A percentile compares a stretch with the other conserved stretches of the same genome.
Evolutionary conservation across 2,797 vertebrate species (phyloP).

Genomic region (Sebastes jordani): DNA sequence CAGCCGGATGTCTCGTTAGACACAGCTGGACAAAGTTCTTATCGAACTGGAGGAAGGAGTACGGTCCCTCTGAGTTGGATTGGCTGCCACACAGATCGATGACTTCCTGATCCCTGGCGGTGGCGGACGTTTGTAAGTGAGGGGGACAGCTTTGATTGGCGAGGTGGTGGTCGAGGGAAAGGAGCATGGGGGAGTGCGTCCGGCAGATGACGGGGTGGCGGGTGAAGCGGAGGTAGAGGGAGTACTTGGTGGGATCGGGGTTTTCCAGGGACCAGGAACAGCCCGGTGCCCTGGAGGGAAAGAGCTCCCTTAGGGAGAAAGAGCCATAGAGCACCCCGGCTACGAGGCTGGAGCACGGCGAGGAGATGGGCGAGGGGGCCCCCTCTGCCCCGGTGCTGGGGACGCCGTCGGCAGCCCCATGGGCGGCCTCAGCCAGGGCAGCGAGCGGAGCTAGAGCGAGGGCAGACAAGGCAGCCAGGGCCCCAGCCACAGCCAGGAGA

Average conservation of each 20-base stretch:
- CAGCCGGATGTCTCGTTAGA: conserved; percentile 84
- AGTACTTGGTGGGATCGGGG: conserved; percentile 98
- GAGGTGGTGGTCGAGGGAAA: conserved; percentile 95
- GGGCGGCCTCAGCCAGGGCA: conserved; percentile 69
- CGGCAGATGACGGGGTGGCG: conserved; percentile 91
- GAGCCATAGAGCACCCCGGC: conserved; percentile 97
- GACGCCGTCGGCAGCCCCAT: conserved; percentile 62
- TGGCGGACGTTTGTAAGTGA: conserved; percentile 57
- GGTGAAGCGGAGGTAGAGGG: conserved; percentile 96
- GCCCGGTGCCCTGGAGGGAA: conserved; percentile 90
- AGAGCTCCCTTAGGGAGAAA: conserved; percentile 98
- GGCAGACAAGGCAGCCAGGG: conserved; percentile 80
- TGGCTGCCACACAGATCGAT: conserved; percentile 86
- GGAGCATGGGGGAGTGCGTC: conserved; percentile 92
- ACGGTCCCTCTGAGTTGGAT: conserved; percentile 72
- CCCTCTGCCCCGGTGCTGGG: conserved; percentile 65
- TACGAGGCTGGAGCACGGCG: conserved; percentile 94
- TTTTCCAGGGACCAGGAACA: conserved; percentile 99
- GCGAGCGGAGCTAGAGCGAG: conserved; percentile 73
- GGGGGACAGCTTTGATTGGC: conserved; percentile 95
- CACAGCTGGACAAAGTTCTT: conserved; percentile 98
- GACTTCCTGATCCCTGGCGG: conserved; percentile 79
- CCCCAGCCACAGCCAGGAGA: conserved; percentile 90
- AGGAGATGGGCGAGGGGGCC: conserved; percentile 52
- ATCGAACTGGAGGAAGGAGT: conserved; percentile 95